Base-by-base conservation (phyloP, 1,140 invertebrate genomes). In the Ctenoplectra terminalis region DNA sequence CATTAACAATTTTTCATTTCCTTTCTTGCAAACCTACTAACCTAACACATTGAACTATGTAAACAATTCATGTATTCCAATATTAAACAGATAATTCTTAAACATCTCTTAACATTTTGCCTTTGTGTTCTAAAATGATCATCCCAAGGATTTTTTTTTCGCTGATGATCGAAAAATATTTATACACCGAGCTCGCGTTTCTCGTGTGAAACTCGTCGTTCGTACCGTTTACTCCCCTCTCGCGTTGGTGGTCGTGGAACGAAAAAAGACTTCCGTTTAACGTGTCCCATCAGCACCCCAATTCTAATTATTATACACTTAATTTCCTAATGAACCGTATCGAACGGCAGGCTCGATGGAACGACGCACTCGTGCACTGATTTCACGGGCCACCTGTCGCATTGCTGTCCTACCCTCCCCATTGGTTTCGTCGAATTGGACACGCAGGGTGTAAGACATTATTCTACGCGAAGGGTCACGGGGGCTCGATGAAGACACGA, bases 311-410 rank as follows among this genome's bases (percentile, higher is more conserved):
- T 88, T 90, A 87, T 88, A 83, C 88, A 91, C 88, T 90, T 90
- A 89, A 92, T 90, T 90, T 89, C 81, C 69, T 92, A 93, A 93
- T 93, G 92, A 93, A 89, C 83, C 91, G 88, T 88, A 88, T 90
- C 92, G 88, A 75, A 75, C 54, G 86, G 60, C 64, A 81, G 89
- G 88, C 87, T 83, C 83, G 90, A 90, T 81, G 82, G 77, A 81
- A 86, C 84, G 85, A 81, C 87, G 86, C 78, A 90, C 89, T 92
- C 90, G 90, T 91, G 90, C 87, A 90, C 88, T 88, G 93, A 94
- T 94, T 93, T 94, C 93, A 93, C 93, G 93, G 92, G 89, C 93
- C 93, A 93, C 92, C 93, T 94, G 93, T 94, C 93, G 90, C 91
- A 84, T 83, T 85, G 66, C 69, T 87, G 84, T 86, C 43, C 85